Base-by-base conservation (phyloP, 1,140 invertebrate genomes). In the Colletes gigas region DNA sequence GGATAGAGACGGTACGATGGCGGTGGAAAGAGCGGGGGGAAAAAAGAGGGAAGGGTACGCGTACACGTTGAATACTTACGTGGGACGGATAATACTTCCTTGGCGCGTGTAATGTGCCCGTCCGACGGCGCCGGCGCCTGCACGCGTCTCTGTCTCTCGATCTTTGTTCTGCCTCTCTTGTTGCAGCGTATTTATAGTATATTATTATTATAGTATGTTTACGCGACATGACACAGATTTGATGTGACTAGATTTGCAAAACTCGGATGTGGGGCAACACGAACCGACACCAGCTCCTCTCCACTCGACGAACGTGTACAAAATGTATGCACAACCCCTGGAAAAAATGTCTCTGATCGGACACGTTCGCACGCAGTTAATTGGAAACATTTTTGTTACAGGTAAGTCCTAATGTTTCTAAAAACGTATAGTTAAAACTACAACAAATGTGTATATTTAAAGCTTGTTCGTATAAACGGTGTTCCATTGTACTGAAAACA, bases 191-290 rank as follows among this genome's bases (percentile, higher is more conserved):
- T 90, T 89, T 89, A 89, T 89, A 89, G 88, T 86, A 30, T 87
- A 89, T 86, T 89, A 89, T 87, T 89, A 89, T 89, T 89, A 84
- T 89, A 89, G 87, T 88, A 65, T 89, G 85, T 89, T 89, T 89
- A 89, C 85, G 86, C 85, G 81, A 88, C 85, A 87, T 88, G 87
- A 83, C 89, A 89, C 83, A 88, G 65, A 67, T 67, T 19, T 50
- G 65, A 67, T 44, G 44, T 67, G 65, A 67, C 44, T 19, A 52
- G 44, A 44, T 67, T 67, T 67, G 41, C 65, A 67, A 67, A 52
- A 67, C 44, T 19, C 44, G 10, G 39, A 10, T 14, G 5, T 17
- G 7, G 15, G 14, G 4, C 4, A 6, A n/a, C 9, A 9, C 54
- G 54, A 55, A 1, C 15, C 9, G 54, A 15, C 7, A 55, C 54